phyloP scores from a whole-genome alignment of 2,888 invertebrate genomes.

The Caenorhabditis sulstoni region DNA sequence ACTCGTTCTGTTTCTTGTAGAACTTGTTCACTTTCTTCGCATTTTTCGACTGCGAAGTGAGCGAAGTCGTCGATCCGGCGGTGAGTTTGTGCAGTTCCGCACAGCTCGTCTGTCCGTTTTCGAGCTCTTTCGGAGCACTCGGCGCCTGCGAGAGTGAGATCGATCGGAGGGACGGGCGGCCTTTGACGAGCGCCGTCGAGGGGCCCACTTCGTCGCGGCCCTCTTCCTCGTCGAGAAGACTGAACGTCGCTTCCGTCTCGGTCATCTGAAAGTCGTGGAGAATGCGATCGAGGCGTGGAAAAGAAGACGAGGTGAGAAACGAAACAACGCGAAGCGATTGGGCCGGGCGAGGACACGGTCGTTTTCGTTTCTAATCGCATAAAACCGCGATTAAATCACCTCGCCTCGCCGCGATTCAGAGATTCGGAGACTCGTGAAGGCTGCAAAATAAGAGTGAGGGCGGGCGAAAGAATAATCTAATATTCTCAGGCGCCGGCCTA shows the following conservation, averaged over 20 bases:
- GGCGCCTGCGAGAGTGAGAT: conserved; percentile 49
- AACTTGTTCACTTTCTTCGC: conserved; percentile 75
- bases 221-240: conserved; percentile 54
- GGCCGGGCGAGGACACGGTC: neutral
- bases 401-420: neutral
- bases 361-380: conserved; percentile 18
- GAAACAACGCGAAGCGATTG: neutral
- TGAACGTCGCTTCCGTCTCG: conserved; percentile 43
- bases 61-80: conserved; percentile 49
- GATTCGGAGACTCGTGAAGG: neutral
- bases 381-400: conserved; percentile 32
- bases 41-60: conserved; percentile 47
- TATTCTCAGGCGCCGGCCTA: conserved; percentile 17
- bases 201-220: conserved; percentile 50
- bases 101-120: conserved; percentile 42
- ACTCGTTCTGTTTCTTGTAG: conserved; percentile 78
- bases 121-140: conserved; percentile 32
- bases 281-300: neutral
- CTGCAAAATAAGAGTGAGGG: neutral
- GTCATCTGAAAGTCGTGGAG: conserved; percentile 15
- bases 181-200: conserved; percentile 14
- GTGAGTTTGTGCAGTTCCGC: conserved; percentile 45
- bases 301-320: neutral
- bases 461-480: neutral
- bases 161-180: conserved; percentile 49